A percentile compares a stretch with the other conserved stretches of the same genome.
phyloP scores from a whole-genome alignment of 2,113 vertebrate genomes.

The Melanotaenia duboulayi region DNA sequence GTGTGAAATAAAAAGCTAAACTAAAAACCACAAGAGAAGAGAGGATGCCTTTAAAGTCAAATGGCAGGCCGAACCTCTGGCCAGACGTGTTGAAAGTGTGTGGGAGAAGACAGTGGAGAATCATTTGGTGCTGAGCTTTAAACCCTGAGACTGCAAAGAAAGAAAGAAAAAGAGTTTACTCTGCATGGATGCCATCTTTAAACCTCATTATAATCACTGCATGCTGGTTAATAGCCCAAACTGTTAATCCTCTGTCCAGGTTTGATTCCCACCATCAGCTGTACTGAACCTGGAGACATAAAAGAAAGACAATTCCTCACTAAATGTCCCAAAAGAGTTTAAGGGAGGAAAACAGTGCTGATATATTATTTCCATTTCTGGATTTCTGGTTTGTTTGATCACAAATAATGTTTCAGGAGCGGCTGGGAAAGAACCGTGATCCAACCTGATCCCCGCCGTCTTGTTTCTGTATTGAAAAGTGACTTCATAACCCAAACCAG shows the following conservation, averaged over 20 bases:
- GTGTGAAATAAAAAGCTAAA: slow-evolving; percentile 63
- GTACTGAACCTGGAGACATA: not conserved
- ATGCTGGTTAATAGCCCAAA: slow-evolving; percentile 12
- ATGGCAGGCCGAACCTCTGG: slow-evolving; percentile 30
- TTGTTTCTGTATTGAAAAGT: slow-evolving; percentile 53
- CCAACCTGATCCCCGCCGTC: slow-evolving; percentile 54
- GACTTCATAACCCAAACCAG: slow-evolving; percentile 66
- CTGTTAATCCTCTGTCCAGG: slow-evolving; percentile 3
- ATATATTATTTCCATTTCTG: slow-evolving; percentile 49
- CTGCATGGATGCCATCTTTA: slow-evolving; percentile 60
- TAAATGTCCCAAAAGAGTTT: slow-evolving; percentile 16
- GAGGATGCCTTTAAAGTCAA: slow-evolving; percentile 57
- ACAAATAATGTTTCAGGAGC: slow-evolving; percentile 55
- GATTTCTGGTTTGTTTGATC: slow-evolving; percentile 42
- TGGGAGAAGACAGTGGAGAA: slow-evolving; percentile 47
- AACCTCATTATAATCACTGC: slow-evolving; percentile 50
- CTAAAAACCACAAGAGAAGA: slow-evolving; percentile 70
- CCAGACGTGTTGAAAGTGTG: slow-evolving; percentile 55
- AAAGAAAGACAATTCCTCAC: not conserved
- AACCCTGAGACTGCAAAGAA: slow-evolving; percentile 23
- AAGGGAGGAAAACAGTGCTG: slow-evolving; percentile 4
- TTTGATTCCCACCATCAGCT: not conserved
- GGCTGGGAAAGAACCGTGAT: slow-evolving; percentile 52
- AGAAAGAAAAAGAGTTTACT: not conserved
- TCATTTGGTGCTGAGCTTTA: slow-evolving; percentile 44